phyloP scores from a whole-genome alignment of 2,888 invertebrate genomes.

The Trichogramma evanescens region DNA sequence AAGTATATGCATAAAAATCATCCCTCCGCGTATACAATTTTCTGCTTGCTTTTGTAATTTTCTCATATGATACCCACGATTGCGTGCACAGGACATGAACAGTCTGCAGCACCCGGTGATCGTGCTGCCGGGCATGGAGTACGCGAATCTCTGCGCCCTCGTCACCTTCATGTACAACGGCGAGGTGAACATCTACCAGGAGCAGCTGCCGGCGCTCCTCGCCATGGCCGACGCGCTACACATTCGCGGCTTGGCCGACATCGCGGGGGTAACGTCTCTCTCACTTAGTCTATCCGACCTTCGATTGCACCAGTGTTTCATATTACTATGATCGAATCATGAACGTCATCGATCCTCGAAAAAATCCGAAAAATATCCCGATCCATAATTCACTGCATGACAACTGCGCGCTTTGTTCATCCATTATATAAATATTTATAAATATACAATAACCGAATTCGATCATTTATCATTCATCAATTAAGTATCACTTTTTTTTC shows the following conservation, averaged over 20 bases:
- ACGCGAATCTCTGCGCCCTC: constrained; percentile 65
- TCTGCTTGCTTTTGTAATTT: not conserved
- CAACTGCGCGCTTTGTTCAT: no score
- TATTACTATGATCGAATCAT: no score
- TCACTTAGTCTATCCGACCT: not conserved
- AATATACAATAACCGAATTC: not conserved
- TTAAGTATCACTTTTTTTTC: not conserved
- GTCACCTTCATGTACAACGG: constrained; percentile 84
- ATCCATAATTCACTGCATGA: no score
- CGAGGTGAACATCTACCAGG: constrained; percentile 77
- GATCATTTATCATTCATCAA: not conserved
- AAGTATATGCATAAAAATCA: constrained; percentile 49
- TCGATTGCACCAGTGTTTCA: no score
- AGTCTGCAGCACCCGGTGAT: constrained; percentile 65
- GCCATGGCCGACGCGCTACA: constrained; percentile 73
- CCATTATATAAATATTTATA: no score
- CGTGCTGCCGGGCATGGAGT: constrained; percentile 64
- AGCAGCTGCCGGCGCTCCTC: constrained; percentile 68
- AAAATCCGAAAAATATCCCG: no score
- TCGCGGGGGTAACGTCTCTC: constrained; percentile 59
- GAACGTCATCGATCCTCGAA: no score
- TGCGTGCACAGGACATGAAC: constrained; percentile 57
- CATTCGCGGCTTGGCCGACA: constrained; percentile 75
- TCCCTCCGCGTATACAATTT: no score
- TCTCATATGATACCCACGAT: constrained; percentile 9